A percentile compares a stretch with the other conserved stretches of the same genome.
phyloP scores from a whole-genome alignment of 2,888 invertebrate genomes.

The Ctena decussata region DNA sequence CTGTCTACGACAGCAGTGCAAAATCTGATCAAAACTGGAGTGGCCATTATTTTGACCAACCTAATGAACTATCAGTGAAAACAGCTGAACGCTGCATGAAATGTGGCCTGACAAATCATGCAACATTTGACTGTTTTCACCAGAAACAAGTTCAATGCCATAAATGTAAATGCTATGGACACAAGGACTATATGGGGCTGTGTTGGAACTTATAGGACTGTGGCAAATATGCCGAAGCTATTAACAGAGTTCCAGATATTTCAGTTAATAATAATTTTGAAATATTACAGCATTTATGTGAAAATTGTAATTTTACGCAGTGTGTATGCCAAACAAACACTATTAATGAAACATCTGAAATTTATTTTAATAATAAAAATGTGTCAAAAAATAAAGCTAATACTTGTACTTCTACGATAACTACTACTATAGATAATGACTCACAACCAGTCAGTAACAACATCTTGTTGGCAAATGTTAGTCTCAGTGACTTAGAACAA shows the following conservation, averaged over 20 bases:
- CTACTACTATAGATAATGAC: neutral
- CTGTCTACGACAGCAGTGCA: too few species aligned
- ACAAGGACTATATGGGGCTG: neutral
- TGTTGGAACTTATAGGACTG: constrained; percentile 11
- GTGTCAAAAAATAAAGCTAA: neutral
- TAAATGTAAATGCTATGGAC: neutral
- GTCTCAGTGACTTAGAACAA: neutral
- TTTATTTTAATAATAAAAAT: neutral
- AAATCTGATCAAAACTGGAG: too few species aligned
- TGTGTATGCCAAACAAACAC: neutral
- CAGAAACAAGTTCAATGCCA: neutral
- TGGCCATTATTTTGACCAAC: too few species aligned
- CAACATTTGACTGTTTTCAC: neutral
- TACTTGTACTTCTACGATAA: neutral
- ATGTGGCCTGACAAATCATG: constrained; percentile 15
- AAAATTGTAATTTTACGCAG: neutral
- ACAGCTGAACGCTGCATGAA: too few species aligned
- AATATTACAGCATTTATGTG: neutral
- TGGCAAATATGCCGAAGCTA: constrained; percentile 10
- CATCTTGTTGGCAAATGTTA: neutral
- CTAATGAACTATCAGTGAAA: too few species aligned
- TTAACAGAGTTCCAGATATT: neutral
- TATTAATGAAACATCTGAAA: neutral
- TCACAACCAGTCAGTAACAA: too few species aligned
- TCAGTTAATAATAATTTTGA: neutral